phyloP scores from a whole-genome alignment of 2,113 vertebrate genomes.

The Eudyptes chrysolophus region DNA sequence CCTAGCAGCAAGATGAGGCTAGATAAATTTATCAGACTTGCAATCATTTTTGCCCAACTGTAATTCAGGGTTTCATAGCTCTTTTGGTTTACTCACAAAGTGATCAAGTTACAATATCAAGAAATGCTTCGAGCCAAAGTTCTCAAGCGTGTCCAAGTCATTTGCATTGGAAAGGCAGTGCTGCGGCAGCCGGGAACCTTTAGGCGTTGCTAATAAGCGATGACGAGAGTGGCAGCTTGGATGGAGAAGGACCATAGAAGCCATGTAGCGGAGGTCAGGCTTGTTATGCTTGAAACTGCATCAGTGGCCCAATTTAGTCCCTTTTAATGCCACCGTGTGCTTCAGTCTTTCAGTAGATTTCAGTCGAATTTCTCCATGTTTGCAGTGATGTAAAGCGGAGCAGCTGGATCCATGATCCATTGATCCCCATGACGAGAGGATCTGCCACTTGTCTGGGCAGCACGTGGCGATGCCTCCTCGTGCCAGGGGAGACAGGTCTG shows the following conservation, averaged over 20 bases:
- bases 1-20: not conserved
- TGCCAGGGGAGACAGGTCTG: not conserved
- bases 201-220: not conserved
- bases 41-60: not conserved
- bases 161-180: not conserved
- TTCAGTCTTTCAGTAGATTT: not conserved
- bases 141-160: not conserved
- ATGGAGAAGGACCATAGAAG: not conserved
- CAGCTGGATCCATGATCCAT: not conserved
- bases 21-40: not conserved
- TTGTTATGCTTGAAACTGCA: not conserved
- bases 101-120: not conserved
- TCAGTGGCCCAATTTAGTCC: not conserved
- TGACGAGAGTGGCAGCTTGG: fast-evolving
- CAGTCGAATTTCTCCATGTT: not conserved
- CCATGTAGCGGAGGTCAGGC: fast-evolving
- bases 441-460: not conserved
- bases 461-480: fast-evolving
- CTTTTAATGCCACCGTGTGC: not conserved
- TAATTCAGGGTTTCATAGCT: not conserved
- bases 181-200: not conserved
- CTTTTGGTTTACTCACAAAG: not conserved
- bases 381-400: not conserved
- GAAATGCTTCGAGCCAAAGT: not conserved
- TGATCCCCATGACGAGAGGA: not conserved